Percentiles rank a stretch among this genome's conserved stretches.
Conservation (phyloP, 2,113 vertebrate genomes). For the Athene cunicularia region DNA sequence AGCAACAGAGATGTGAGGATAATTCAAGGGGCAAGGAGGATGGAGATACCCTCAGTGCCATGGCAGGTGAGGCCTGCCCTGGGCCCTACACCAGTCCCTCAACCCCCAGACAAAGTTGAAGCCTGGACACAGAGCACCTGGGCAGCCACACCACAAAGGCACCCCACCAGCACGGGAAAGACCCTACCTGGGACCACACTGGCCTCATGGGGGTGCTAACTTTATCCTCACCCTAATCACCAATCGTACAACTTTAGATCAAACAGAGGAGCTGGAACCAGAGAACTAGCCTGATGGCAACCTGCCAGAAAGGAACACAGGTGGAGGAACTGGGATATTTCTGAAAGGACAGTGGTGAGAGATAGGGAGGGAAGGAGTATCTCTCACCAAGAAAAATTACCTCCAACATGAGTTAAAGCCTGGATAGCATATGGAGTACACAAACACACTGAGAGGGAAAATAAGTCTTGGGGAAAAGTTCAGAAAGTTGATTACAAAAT, state of each 20-base stretch:
- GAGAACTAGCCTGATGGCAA: background rate
- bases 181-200: background rate
- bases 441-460: background rate
- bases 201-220: background rate
- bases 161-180: background rate
- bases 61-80: fast-evolving
- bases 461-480: background rate
- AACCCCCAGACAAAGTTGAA: background rate
- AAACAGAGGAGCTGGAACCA: background rate
- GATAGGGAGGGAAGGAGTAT: background rate
- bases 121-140: background rate
- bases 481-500: background rate
- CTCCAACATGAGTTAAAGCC: background rate
- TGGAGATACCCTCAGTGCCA: background rate
- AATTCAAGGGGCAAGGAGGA: background rate
- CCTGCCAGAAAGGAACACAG: background rate
- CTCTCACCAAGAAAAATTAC: background rate
- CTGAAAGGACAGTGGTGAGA: background rate
- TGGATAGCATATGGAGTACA: background rate
- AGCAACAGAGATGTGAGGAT: background rate
- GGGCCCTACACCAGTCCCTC: background rate
- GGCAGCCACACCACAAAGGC: background rate
- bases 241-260: background rate
- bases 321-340: background rate
- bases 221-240: background rate